Evolutionary conservation across 2,797 vertebrate genomes (phyloP), one percentile per base, ranked within the genome.

Genomic region (Enteromius trimaculatus): DNA sequence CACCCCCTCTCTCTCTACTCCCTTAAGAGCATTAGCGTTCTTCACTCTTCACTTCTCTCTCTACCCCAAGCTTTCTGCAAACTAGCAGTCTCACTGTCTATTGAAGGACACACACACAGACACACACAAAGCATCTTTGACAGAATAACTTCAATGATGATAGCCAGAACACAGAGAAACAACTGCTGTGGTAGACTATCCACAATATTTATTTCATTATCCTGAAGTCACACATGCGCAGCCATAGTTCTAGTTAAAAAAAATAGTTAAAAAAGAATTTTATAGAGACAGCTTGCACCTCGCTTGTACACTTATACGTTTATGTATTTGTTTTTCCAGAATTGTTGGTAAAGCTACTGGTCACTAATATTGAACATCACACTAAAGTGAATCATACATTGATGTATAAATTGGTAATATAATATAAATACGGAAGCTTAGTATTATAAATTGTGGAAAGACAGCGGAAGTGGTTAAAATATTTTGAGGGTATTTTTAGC

Each of bases 71-170:
- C 89, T 81, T 77, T 64, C 84, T 92, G 92, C 93, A 95, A 94
- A 76, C 95, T 95, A 95, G 92, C 87, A 76, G 90, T 93, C 93
- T 94, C 93, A 94, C 92, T 93, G 93, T 95, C 95, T 95, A 95
- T 94, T 95, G 93, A 95, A 95, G 90, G 93, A 93, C 92, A 92
- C 31, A 93, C 10, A 13, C 39, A 39, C 39, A 39, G 7, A 39
- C 19, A 21, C 3, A 55, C 9, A 55, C n/a, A 91, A 92, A 94
- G 91, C 91, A 92, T 93, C 94, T 95, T 94, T 93, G 91, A 91
- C 91, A 92, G 93, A 91, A 92, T 85, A 84, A 90, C 88, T 92
- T 87, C 86, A 78, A 49, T 88, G 89, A 92, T 89, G 91, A 92
- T 92, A 91, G 93, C 91, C 92, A 89, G 94, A 90, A 92, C 93